These are phyloP conservation scores for Dasyprocta punctata DNA, from an alignment of 2,113 vertebrate species.

Conservation along the genomic window DNA sequence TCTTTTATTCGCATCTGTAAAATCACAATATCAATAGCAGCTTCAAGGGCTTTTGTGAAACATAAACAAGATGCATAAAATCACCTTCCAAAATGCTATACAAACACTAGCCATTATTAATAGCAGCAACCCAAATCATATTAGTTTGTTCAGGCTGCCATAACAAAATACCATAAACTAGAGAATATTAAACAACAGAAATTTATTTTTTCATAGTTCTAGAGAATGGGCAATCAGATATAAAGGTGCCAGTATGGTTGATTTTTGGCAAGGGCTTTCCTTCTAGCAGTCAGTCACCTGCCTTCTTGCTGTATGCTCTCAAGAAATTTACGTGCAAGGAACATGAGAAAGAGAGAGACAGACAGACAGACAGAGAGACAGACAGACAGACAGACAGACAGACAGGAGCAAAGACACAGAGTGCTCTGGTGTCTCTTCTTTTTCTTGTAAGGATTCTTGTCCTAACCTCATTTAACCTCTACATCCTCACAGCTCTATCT, in stretches of 20 bases:
- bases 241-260: neutral
- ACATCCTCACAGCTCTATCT: neutral
- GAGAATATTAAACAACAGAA: neutral
- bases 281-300: neutral
- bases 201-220: neutral
- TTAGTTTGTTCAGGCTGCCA: neutral
- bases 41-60: neutral
- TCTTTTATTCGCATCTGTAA: constrained; percentile 15
- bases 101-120: constrained; percentile 35
- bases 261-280: neutral
- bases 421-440: neutral
- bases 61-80: neutral
- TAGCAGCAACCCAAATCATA: neutral
- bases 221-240: neutral
- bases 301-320: neutral
- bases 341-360: neutral
- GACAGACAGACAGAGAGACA: too few relatives aligned
- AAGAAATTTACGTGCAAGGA: rapidly evolving
- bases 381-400: too few relatives aligned
- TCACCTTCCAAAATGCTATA: constrained; percentile 8
- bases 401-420: neutral
- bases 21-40: constrained; percentile 29
- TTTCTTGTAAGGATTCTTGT: neutral
- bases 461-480: neutral
- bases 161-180: neutral